Evolutionary conservation across 2,888 invertebrate genomes (phyloP).

Genomic region (Quadriops clusia): DNA sequence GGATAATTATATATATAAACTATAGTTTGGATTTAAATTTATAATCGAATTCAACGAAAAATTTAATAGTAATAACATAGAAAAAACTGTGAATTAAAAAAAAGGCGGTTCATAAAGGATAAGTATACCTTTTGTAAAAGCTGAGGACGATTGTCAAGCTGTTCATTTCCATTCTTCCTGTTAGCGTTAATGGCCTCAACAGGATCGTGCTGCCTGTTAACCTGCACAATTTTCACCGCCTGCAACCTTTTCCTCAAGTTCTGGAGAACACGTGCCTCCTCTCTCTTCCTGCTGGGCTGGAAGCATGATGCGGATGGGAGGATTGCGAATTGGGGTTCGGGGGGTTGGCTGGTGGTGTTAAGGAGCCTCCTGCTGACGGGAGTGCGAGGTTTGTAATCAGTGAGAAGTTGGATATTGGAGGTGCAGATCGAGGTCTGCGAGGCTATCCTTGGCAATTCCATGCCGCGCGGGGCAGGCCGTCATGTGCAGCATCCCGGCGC

Average conservation of each 20-base stretch:
- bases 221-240: slow-evolving; percentile 43
- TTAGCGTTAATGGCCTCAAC: slow-evolving; percentile 23
- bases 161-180: slow-evolving; percentile 27
- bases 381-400: slow-evolving; percentile 22
- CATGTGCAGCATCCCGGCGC: too few relatives aligned
- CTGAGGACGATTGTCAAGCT: slow-evolving; percentile 55
- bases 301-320: slow-evolving; percentile 37
- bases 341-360: slow-evolving; percentile 21
- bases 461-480: slow-evolving; percentile 20
- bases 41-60: too few relatives aligned
- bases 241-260: slow-evolving; percentile 57
- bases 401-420: slow-evolving; percentile 20
- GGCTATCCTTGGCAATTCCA: slow-evolving; percentile 34
- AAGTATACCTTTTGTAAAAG: slow-evolving; percentile 41
- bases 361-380: slow-evolving; percentile 28
- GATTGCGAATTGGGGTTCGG: slow-evolving; percentile 33
- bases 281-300: slow-evolving; percentile 52
- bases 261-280: slow-evolving; percentile 57
- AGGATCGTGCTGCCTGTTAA: slow-evolving; percentile 35
- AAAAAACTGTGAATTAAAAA: neutral
- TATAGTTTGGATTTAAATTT: too few relatives aligned
- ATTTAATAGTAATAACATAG: neutral
- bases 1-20: too few relatives aligned
- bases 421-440: slow-evolving; percentile 32
- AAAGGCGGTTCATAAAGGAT: neutral